Conservation (phyloP, 1,140 invertebrate species). For the Cecropterus lyciades region DNA sequence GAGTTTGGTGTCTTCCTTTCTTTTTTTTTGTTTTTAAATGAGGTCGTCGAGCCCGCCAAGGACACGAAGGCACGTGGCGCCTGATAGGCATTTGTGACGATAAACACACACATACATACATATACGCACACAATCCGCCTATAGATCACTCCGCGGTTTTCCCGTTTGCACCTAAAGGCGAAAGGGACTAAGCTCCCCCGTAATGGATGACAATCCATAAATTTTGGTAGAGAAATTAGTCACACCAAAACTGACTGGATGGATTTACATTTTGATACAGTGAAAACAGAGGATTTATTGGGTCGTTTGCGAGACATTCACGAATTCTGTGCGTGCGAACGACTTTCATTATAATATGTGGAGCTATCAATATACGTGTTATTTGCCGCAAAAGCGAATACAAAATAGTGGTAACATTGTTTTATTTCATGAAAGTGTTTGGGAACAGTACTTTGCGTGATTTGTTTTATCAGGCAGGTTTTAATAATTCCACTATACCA, state of each 20-base stretch:
- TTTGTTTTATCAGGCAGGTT: too few relatives aligned
- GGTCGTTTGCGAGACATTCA: constrained; percentile 27
- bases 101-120: constrained; percentile 42
- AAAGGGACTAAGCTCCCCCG: constrained; percentile 27
- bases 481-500: too few relatives aligned
- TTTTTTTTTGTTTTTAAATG: constrained; percentile 61
- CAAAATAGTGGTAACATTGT: background rate
- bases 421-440: background rate
- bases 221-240: constrained; percentile 32
- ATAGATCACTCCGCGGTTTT: constrained; percentile 33
- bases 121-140: constrained; percentile 29
- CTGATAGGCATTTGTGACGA: constrained; percentile 62
- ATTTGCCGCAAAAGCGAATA: background rate
- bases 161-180: constrained; percentile 5
- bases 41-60: constrained; percentile 75
- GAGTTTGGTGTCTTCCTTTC: constrained; percentile 57
- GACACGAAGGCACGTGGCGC: constrained; percentile 72
- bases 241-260: constrained; percentile 34
- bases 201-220: constrained; percentile 34
- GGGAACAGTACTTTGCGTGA: too few relatives aligned
- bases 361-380: background rate
- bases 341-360: constrained; percentile 11
- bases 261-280: constrained; percentile 35
- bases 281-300: constrained; percentile 36
- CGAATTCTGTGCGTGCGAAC: constrained; percentile 23